Conservation (phyloP, 2,888 invertebrate species). For the Strigamia maritima region DNA sequence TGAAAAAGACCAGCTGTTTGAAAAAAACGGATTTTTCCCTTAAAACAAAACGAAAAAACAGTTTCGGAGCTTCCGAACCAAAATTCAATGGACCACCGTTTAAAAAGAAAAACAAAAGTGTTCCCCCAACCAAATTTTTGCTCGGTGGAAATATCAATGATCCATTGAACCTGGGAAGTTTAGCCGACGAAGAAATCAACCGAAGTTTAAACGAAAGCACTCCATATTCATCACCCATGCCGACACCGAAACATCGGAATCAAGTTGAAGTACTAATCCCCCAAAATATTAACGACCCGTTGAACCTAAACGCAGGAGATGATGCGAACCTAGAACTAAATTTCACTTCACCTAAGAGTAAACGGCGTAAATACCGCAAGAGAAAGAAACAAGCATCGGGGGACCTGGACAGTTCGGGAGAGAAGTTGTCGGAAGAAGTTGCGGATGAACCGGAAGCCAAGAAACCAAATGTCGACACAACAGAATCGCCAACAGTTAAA, state of each 20-base stretch:
- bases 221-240: constrained; percentile 85
- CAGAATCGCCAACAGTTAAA: constrained; percentile 36
- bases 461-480: constrained; percentile 36
- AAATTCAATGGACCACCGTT: background rate
- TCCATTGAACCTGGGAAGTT: constrained; percentile 87
- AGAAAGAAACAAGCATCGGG: constrained; percentile 45
- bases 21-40: background rate
- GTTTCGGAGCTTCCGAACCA: background rate
- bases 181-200: constrained; percentile 60
- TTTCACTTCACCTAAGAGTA: constrained; percentile 44
- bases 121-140: constrained; percentile 87
- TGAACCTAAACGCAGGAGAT: constrained; percentile 70
- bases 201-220: constrained; percentile 60
- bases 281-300: constrained; percentile 84
- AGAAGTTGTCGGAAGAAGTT: constrained; percentile 1
- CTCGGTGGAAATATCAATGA: constrained; percentile 93
- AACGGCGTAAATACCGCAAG: constrained; percentile 46
- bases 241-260: constrained; percentile 72
- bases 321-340: constrained; percentile 64
- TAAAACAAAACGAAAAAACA: constrained; percentile 30
- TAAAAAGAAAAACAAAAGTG: constrained; percentile 48
- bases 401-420: constrained; percentile 37
- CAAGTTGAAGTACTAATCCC: constrained; percentile 85
- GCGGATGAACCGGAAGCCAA: constrained; percentile 31
- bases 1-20: constrained; percentile 18